Percentiles rank a stretch among this genome's conserved stretches.
These are phyloP conservation scores for Nomada lathburiana DNA, from an alignment of 2,888 invertebrate species.

Conservation along the genomic window DNA sequence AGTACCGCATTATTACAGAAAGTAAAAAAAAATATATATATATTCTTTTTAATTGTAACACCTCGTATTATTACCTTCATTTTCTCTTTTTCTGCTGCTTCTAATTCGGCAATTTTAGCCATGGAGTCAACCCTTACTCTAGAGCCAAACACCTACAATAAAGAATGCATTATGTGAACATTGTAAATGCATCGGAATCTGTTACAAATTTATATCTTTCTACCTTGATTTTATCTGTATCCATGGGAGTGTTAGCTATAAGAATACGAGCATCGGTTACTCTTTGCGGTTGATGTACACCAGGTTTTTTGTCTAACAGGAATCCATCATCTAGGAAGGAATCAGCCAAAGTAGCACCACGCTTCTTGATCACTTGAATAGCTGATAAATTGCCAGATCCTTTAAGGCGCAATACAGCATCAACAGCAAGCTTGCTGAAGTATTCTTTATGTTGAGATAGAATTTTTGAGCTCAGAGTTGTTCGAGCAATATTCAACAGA, in stretches of 20 bases:
- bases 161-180: conserved; percentile 51
- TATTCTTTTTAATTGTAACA: not conserved
- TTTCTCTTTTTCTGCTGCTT: conserved; percentile 99
- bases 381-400: conserved; percentile 97
- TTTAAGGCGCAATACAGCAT: conserved; percentile 97
- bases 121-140: conserved; percentile 96
- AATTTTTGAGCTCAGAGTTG: conserved; percentile 99
- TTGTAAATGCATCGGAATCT: not conserved
- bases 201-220: conserved; percentile 7
- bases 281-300: conserved; percentile 98
- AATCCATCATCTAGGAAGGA: conserved; percentile 99
- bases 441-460: conserved; percentile 98
- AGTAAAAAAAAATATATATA: conserved; percentile 7
- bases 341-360: conserved; percentile 96
- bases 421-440: conserved; percentile 97
- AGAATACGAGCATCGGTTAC: conserved; percentile 98
- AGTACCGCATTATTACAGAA: conserved; percentile 5
- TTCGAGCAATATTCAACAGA: conserved; percentile 97
- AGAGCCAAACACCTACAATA: conserved; percentile 92
- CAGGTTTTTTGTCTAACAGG: conserved; percentile 97
- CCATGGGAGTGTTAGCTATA: conserved; percentile 99
- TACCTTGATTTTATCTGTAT: conserved; percentile 99
- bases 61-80: conserved; percentile 89
- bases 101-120: conserved; percentile 98
- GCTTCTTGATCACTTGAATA: conserved; percentile 99